These are phyloP conservation scores for Parazoanthus darwini DNA, from an alignment of 92 coral and sea anemone genomes.

Conservation along the genomic window DNA sequence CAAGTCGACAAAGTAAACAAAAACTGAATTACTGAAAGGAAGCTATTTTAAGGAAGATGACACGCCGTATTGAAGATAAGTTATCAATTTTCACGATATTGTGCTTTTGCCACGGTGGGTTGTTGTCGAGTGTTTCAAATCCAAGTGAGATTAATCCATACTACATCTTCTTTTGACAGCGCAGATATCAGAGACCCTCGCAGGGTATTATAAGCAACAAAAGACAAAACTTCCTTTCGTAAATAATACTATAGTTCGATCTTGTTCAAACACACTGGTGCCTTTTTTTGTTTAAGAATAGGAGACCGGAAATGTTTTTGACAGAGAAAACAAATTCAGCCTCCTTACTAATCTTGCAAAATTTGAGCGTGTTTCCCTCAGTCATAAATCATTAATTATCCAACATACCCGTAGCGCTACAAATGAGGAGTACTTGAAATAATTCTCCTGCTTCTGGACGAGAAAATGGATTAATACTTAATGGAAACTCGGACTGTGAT, in stretches of 20 bases:
- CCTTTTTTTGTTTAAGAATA: background rate
- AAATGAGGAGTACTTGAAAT: background rate
- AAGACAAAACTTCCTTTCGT: constrained; percentile 1
- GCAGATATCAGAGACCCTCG: background rate
- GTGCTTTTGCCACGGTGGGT: background rate
- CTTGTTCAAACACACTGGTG: background rate
- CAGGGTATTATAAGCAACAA: background rate
- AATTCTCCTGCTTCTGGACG: background rate
- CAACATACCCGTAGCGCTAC: background rate
- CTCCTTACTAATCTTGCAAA: background rate
- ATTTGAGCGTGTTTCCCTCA: background rate
- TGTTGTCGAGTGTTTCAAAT: background rate
- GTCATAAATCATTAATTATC: background rate
- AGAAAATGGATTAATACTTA: background rate
- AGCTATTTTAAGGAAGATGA: background rate
- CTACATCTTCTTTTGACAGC: background rate
- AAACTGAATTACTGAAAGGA: background rate
- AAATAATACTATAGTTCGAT: background rate
- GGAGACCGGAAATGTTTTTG: background rate
- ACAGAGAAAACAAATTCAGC: background rate
- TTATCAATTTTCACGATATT: background rate
- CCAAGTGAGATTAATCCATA: background rate
- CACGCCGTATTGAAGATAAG: background rate
- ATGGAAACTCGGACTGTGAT: background rate
- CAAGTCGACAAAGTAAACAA: background rate